Conservation (phyloP, 2,113 vertebrate genomes). For the Alligator sinensis region DNA sequence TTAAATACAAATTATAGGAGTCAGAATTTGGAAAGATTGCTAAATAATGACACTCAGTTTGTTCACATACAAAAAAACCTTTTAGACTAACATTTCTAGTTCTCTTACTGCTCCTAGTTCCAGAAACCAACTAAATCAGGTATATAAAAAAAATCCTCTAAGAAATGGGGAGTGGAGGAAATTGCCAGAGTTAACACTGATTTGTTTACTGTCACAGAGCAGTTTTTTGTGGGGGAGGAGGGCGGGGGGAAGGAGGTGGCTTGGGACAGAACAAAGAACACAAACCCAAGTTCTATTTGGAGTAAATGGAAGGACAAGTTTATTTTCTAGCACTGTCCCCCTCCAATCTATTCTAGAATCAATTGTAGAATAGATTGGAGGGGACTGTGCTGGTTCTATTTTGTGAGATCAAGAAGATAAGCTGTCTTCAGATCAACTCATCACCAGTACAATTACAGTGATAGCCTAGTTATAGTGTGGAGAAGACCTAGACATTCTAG, state of each 20-base stretch:
- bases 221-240: background rate
- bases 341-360: background rate
- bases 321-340: background rate
- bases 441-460: background rate
- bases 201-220: background rate
- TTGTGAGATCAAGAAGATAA: background rate
- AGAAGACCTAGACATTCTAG: background rate
- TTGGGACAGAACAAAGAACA: background rate
- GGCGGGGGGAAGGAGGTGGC: background rate
- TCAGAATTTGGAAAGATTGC: background rate
- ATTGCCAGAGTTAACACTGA: background rate
- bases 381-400: background rate
- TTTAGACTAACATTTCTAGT: background rate
- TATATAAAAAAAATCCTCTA: background rate
- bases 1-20: slow-evolving; percentile 73
- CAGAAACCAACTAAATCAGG: background rate
- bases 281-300: background rate
- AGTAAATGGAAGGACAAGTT: background rate
- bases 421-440: background rate
- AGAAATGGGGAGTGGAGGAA: background rate
- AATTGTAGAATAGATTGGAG: background rate
- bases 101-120: background rate
- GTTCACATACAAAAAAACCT: background rate
- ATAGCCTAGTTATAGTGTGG: background rate
- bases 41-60: background rate